These are phyloP conservation scores for Pan paniscus DNA, from an alignment of 2,113 vertebrate genomes.

Conservation along the genomic window DNA sequence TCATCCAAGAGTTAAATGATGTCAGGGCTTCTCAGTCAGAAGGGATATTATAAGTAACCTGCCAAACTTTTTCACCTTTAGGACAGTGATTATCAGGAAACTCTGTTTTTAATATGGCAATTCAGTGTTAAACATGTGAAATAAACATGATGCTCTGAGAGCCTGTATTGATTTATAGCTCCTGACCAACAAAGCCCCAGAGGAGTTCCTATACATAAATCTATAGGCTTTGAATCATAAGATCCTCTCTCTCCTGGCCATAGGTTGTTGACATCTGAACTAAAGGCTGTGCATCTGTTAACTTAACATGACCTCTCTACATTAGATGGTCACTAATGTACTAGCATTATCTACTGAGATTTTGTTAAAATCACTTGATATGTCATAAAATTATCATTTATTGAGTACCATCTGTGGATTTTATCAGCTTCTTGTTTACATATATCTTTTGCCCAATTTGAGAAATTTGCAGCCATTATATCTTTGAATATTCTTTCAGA, in stretches of 20 bases:
- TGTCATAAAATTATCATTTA: neutral
- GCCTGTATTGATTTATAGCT: neutral
- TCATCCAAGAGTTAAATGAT: neutral
- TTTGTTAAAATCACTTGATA: neutral
- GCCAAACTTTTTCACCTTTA: neutral
- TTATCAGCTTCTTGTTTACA: neutral
- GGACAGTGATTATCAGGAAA: neutral
- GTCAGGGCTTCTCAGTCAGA: neutral
- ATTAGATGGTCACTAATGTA: too few species aligned
- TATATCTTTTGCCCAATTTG: neutral
- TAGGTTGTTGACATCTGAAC: neutral
- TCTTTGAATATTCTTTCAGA: neutral
- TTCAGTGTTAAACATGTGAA: neutral
- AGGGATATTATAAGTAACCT: neutral
- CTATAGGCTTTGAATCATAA: neutral
- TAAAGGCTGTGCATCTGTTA: neutral
- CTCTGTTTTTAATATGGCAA: neutral
- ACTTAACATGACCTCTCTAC: fast-evolving
- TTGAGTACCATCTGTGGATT: neutral
- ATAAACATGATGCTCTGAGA: neutral
- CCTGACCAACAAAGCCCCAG: neutral
- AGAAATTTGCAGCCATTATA: neutral
- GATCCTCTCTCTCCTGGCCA: neutral
- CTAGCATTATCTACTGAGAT: neutral
- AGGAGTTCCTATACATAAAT: neutral